Base-by-base conservation (phyloP, 2,113 vertebrate species). In the Campylomormyrus tamandua region DNA sequence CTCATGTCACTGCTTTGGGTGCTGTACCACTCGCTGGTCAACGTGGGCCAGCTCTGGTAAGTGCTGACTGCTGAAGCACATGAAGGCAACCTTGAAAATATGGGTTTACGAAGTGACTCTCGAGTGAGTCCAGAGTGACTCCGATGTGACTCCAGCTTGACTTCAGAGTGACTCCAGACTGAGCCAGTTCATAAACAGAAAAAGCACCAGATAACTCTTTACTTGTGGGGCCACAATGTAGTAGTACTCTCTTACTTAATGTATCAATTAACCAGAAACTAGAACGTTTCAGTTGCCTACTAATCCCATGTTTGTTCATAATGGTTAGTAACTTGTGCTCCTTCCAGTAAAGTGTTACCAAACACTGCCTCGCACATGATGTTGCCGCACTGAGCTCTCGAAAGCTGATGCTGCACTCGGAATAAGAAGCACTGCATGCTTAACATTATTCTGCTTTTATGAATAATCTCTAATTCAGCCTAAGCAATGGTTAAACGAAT, bases 21-120 rank as follows among this genome's bases (percentile, higher is more conserved):
- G 8, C 96, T 99, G 21, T 99, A 99, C 95, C 96, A 97, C 92
- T 99, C 98, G 0, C 45, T 99, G 91, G 97, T 98, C 94, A 98
- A 94, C 1, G 96, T 99, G 3, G 98, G 98, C 50, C 98, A 99
- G 93, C 95, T 98, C 94, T 99, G 98, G 98, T 99, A 93, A 95
- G 98, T 9, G 19, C 17, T 8, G 15, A 70, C 31, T 21, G 56
- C 21, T 48, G 77, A 8, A 19, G 5, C 83, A n/a, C 45, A 3
- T 84, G 19, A n/a, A 2, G 21, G 6, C 42, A 9, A 1, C 52
- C 9, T 19, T 48, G 9, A 48, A 84, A 24, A 21, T 84, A 48
- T 27, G 83, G 45, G 83, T 84, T 48, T 21, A 11, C 8, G 45
- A 42, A 17, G 31, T 74, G 66, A 74, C 21, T 58, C 19, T 24